These are phyloP conservation scores for Latrodectus geometricus DNA, from an alignment of 1,140 invertebrate genomes.

Conservation along the genomic window DNA sequence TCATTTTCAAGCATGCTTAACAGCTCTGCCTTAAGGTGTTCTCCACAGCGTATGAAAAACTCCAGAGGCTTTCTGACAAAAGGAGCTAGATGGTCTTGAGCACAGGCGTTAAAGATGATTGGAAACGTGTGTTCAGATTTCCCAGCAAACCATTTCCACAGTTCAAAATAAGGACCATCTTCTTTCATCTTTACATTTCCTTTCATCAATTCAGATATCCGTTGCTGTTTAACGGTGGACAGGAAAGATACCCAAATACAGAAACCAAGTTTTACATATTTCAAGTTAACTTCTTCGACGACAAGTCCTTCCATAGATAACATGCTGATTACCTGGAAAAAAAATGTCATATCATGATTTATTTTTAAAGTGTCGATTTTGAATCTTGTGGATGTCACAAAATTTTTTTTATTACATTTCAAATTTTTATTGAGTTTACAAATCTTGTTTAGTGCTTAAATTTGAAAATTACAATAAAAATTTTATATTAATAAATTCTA, in stretches of 20 bases:
- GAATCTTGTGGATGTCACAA: too few relatives aligned
- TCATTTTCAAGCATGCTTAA: conserved; percentile 70
- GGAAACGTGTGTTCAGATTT: conserved; percentile 69
- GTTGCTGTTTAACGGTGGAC: conserved; percentile 27
- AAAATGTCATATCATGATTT: conserved; percentile 62
- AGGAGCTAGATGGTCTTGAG: conserved; percentile 69
- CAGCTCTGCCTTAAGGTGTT: conserved; percentile 69
- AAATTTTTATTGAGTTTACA: too few relatives aligned
- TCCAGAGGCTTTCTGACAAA: conserved; percentile 68
- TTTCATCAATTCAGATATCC: conserved; percentile 37
- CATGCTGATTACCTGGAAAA: conserved; percentile 59
- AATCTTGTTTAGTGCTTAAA: too few relatives aligned
- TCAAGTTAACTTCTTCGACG: conserved; percentile 25
- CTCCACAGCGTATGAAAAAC: conserved; percentile 12
- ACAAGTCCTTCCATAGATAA: conserved; percentile 36
- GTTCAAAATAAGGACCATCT: conserved; percentile 17
- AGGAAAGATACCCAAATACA: conserved; percentile 47
- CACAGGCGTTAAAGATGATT: conserved; percentile 68
- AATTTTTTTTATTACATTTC: too few relatives aligned
- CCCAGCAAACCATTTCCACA: conserved; percentile 62
- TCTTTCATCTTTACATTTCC: conserved; percentile 10
- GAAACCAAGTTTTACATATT: conserved; percentile 47
- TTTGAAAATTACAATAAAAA: too few relatives aligned
- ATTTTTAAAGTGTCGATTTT: too few relatives aligned
- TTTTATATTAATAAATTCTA: too few relatives aligned